These are phyloP conservation scores for Auanema sp. DNA, from an alignment of 2,888 invertebrate species.

Conservation along the genomic window DNA sequence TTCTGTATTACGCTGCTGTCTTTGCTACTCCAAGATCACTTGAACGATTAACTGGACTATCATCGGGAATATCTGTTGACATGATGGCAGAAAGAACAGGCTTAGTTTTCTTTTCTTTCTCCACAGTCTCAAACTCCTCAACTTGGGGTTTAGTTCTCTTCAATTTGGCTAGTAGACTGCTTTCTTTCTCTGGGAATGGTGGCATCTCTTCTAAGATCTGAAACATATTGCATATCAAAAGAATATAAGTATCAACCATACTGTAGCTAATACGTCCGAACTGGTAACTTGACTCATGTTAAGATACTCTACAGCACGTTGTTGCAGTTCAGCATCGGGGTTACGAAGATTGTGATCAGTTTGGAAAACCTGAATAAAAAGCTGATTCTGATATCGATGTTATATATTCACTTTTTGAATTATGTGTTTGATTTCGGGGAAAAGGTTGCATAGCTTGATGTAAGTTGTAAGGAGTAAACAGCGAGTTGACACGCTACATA, in stretches of 20 bases:
- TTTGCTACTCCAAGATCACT: too few relatives aligned
- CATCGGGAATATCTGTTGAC: neutral
- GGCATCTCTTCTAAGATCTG: conserved; percentile 92
- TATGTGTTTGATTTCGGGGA: conserved; percentile 93
- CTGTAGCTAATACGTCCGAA: conserved; percentile 81
- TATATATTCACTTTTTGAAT: conserved; percentile 79
- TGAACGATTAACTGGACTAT: too few relatives aligned
- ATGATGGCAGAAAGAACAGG: conserved; percentile 28
- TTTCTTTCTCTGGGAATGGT: conserved; percentile 90
- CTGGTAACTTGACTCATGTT: conserved; percentile 93
- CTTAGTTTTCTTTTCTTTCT: conserved; percentile 61
- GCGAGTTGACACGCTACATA: conserved; percentile 94
- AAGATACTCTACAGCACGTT: conserved; percentile 94
- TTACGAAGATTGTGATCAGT: conserved; percentile 89
- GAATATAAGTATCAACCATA: conserved; percentile 21
- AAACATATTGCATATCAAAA: conserved; percentile 8
- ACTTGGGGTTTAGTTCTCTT: conserved; percentile 97
- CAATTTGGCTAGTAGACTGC: conserved; percentile 91
- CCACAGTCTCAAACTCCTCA: conserved; percentile 72
- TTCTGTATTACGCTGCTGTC: too few relatives aligned
- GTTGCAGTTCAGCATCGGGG: conserved; percentile 96
- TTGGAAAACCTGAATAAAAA: conserved; percentile 65
- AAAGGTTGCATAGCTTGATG: conserved; percentile 97
- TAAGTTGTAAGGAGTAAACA: conserved; percentile 95
- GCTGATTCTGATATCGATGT: too few relatives aligned